phyloP scores from a whole-genome alignment of 53 echinoderm and acorn worm species.

The Holothuria leucospilota region DNA sequence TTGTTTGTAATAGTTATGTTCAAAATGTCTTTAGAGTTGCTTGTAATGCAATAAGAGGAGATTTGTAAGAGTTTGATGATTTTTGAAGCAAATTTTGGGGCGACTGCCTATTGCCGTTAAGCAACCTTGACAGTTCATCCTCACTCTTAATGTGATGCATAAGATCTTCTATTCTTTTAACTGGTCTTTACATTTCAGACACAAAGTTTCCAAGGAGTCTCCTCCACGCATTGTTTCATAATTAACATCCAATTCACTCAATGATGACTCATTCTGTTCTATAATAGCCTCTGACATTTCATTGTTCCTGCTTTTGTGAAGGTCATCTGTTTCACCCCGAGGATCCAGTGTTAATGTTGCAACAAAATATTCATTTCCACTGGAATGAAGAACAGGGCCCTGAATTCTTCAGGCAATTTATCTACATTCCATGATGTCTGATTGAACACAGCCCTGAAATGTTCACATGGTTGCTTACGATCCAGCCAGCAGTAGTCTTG shows the following conservation, averaged over 20 bases:
- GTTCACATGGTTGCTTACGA: neutral
- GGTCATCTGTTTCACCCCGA: neutral
- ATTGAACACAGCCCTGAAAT: conserved; percentile 25
- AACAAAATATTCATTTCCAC: conserved; percentile 28
- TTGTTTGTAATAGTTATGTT: too few species aligned
- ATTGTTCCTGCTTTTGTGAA: neutral
- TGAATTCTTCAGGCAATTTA: conserved; percentile 1
- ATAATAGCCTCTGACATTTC: neutral
- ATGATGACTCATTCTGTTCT: too few species aligned
- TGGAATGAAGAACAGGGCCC: neutral
- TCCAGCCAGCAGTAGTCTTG: too few species aligned
- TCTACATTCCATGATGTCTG: conserved; percentile 6
- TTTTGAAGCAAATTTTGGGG: too few species aligned
- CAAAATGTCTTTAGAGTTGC: too few species aligned
- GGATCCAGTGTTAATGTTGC: neutral
- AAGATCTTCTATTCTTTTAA: conserved; percentile 1
- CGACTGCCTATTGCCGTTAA: too few species aligned
- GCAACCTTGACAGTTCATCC: conserved; percentile 1
- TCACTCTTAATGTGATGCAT: neutral
- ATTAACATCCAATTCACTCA: too few species aligned
- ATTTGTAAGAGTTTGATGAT: too few species aligned
- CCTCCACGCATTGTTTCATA: neutral
- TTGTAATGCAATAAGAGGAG: too few species aligned
- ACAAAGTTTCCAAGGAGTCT: neutral
- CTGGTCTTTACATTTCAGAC: conserved; percentile 10